Conservation (phyloP, 2,888 invertebrate species). For the Tridacna gigas region DNA sequence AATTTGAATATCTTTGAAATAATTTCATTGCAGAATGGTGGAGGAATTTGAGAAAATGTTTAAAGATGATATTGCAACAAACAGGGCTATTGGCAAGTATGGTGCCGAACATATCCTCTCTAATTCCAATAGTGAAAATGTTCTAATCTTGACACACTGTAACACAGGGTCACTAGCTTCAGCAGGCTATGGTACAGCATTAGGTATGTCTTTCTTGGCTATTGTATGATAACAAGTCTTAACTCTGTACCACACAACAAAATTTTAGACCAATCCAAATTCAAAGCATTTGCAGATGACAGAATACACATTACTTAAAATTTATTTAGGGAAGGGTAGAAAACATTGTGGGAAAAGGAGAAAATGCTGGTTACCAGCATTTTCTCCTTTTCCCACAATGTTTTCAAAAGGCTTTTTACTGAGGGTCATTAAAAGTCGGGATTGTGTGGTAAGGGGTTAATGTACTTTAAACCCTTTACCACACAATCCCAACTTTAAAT, state of each 20-base stretch:
- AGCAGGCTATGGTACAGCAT: constrained; percentile 98
- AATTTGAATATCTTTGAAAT: not conserved
- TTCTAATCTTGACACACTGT: constrained; percentile 96
- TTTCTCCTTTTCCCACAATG: too few species aligned
- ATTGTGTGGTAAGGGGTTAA: too few species aligned
- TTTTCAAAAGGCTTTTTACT: too few species aligned
- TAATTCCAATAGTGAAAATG: constrained; percentile 85
- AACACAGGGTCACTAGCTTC: constrained; percentile 99
- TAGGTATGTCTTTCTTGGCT: constrained; percentile 87
- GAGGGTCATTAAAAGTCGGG: too few species aligned
- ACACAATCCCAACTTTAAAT: too few species aligned
- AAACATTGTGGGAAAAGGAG: too few species aligned
- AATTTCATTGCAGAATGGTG: constrained; percentile 88
- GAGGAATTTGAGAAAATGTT: constrained; percentile 92
- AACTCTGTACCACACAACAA: too few species aligned
- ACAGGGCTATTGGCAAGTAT: constrained; percentile 93
- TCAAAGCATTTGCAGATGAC: not conserved
- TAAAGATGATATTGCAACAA: constrained; percentile 93
- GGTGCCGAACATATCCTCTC: constrained; percentile 92
- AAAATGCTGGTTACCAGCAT: too few species aligned
- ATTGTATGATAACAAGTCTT: not conserved
- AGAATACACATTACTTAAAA: too few species aligned
- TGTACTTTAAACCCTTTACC: too few species aligned
- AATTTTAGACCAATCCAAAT: too few species aligned
- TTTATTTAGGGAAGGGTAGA: too few species aligned